These are phyloP conservation scores for Capitulum mitella DNA, from an alignment of 2,888 invertebrate species.

Conservation along the genomic window DNA sequence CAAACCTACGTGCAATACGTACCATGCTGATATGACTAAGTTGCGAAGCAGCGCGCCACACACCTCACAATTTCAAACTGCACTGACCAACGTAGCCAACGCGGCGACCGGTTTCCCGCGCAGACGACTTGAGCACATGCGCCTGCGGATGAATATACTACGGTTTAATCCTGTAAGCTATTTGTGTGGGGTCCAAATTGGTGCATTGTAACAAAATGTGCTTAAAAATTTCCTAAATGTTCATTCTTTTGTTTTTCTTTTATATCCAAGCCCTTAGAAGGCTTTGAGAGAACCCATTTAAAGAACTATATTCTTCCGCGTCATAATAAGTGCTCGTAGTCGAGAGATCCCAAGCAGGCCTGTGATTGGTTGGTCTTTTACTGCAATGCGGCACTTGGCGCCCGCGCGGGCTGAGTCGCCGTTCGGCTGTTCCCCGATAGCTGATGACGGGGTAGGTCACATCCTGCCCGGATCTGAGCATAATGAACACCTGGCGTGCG, in stretches of 20 bases:
- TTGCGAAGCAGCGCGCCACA: not conserved
- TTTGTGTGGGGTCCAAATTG: too few species aligned
- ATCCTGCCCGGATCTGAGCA: not conserved
- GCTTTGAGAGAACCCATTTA: not conserved
- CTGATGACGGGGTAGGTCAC: not conserved
- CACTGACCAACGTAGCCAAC: not conserved
- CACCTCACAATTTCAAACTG: not conserved
- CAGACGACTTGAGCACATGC: not conserved
- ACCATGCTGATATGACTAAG: slow-evolving; percentile 5
- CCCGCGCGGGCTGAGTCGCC: not conserved
- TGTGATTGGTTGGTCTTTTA: slow-evolving; percentile 8
- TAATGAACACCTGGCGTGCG: too few species aligned
- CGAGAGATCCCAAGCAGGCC: too few species aligned
- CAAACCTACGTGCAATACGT: too few species aligned
- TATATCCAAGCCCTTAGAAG: not conserved
- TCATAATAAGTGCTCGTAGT: too few species aligned
- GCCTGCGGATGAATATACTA: too few species aligned
- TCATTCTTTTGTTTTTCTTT: too few species aligned
- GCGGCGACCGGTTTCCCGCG: slow-evolving; percentile 1
- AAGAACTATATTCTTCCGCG: not conserved
- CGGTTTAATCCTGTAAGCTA: too few species aligned
- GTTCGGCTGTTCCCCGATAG: not conserved
- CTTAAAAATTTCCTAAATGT: too few species aligned
- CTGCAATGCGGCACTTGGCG: slow-evolving; percentile 12
- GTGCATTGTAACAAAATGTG: too few species aligned